phyloP scores from a whole-genome alignment of 2,888 invertebrate genomes.

The Lysandra coridon region DNA sequence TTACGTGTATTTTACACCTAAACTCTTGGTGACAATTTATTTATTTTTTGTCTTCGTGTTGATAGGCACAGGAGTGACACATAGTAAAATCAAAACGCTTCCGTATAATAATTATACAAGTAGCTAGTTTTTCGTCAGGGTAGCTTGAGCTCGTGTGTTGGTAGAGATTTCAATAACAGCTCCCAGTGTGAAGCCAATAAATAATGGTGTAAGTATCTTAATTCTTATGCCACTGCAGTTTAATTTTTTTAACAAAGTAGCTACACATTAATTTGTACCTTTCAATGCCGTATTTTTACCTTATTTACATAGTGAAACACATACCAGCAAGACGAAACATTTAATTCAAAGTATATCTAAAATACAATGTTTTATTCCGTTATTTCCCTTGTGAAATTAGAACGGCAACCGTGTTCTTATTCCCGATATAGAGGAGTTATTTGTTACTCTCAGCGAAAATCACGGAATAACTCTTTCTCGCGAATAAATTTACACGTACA shows the following conservation, averaged over 20 bases:
- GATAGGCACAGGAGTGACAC: neutral
- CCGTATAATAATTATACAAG: too few species aligned
- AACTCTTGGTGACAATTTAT: neutral
- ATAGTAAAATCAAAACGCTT: too few species aligned
- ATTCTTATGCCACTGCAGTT: too few species aligned
- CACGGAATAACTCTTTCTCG: neutral
- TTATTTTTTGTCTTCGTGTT: neutral
- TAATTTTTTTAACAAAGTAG: too few species aligned
- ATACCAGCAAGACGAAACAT: neutral
- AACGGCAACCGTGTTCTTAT: conserved; percentile 23
- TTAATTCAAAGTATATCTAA: conserved; percentile 17
- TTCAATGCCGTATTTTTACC: neutral
- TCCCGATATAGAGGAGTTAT: conserved; percentile 13
- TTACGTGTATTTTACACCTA: neutral
- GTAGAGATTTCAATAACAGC: too few species aligned
- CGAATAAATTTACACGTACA: conserved; percentile 20
- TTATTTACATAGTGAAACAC: neutral
- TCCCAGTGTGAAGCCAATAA: too few species aligned
- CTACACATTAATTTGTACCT: neutral
- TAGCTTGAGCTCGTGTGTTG: too few species aligned
- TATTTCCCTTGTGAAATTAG: conserved; percentile 29
- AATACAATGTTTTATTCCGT: conserved; percentile 22
- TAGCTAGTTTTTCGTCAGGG: too few species aligned
- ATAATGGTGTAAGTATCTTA: too few species aligned
- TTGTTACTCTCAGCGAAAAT: conserved; percentile 22